Conservation (phyloP, 2,888 invertebrate species). For the Iphiclides podalirius region DNA sequence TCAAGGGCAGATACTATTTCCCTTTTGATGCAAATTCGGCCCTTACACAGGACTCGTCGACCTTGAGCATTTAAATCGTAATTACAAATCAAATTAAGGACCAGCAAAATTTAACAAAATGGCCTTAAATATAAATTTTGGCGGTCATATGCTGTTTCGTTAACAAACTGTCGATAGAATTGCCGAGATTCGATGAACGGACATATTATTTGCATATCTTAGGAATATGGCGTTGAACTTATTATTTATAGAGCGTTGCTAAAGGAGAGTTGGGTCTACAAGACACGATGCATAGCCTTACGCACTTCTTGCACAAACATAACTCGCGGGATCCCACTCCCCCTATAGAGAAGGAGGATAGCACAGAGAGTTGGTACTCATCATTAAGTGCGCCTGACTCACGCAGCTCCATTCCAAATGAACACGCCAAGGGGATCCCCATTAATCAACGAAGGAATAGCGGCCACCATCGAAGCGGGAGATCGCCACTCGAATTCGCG, state of each 20-base stretch:
- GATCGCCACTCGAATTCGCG: constrained; percentile 53
- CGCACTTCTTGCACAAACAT: constrained; percentile 62
- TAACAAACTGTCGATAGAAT: no score
- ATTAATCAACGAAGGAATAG: constrained; percentile 51
- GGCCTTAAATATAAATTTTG: no score
- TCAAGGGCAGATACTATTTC: constrained; percentile 33
- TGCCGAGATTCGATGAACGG: constrained; percentile 20
- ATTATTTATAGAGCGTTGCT: neutral
- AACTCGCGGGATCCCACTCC: constrained; percentile 49
- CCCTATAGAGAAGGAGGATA: constrained; percentile 60
- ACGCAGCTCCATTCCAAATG: constrained; percentile 38
- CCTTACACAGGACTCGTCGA: constrained; percentile 39
- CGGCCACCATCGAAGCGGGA: constrained; percentile 50
- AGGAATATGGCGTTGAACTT: neutral
- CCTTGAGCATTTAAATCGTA: constrained; percentile 44
- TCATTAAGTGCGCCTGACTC: constrained; percentile 50
- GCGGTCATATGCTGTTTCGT: no score
- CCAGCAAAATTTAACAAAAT: no score
- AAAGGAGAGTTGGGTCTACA: neutral
- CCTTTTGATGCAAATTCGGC: constrained; percentile 33
- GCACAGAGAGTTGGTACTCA: constrained; percentile 71
- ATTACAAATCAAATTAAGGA: no score
- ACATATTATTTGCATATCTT: neutral
- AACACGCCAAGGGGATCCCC: constrained; percentile 47
- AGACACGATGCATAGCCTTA: constrained; percentile 69